Base-by-base conservation (phyloP, 2,797 vertebrate genomes). In the Hyperoplus lanceolatus region DNA sequence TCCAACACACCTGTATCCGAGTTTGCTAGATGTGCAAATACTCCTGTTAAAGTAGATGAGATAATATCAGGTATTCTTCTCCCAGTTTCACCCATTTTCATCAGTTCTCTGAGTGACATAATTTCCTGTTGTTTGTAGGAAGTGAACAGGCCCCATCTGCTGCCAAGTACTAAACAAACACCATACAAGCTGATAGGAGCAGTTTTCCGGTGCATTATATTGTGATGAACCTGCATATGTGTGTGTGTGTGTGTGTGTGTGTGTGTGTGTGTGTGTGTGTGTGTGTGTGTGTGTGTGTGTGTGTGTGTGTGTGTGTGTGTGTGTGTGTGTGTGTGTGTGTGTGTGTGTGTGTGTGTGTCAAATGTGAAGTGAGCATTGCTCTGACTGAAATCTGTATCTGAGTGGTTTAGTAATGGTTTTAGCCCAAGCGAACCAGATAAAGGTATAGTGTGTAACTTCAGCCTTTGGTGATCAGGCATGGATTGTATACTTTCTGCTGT, bases 81-180 rank as follows among this genome's bases (percentile, higher is more conserved):
- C 11, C 12, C 53, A 36, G 53, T 29, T 55, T 18, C 39, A 15
- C 21, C 14, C 29, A 43, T 15, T 12, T n/a, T 49, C 46, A 6
- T 54, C 46, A 14, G 21, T n/a, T 39, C 41, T 15, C 12, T 16
- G 3, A 18, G 60, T 48, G 45, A 70, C 43, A 42, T 45, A 8
- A 53, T 73, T 73, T 80, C 71, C 56, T 79, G 69, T 80, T 82
- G 55, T 80, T 79, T 63, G 66, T 41, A 10, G 48, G 56, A 83
- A 70, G 61, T 1, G 48, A 74, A 43, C 64, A 53, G 71, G 56
- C 62, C 49, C 75, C 66, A 73, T 78, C 77, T 79, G 75, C 57
- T 50, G 43, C 54, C 16, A 39, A 69, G 53, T 14, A 42, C 57
- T 70, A 77, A 76, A 42, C 43, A 71, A 86, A 85, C 77, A 81